Evolutionary conservation across 2,113 vertebrate genomes (phyloP).

Genomic region (Loxodonta africana): DNA sequence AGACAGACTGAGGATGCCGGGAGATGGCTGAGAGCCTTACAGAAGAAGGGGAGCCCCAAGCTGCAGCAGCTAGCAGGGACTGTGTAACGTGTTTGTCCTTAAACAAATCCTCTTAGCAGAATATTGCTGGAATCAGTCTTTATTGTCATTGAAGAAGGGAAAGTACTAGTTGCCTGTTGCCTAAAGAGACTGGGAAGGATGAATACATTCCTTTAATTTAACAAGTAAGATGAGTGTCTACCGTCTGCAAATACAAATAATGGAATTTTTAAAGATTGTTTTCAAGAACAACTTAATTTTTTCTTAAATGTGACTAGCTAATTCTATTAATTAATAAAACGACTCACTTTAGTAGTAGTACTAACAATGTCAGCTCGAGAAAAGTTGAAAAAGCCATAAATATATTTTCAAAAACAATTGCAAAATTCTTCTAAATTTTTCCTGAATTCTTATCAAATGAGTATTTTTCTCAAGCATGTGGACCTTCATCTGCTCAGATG

Average conservation of each 20-base stretch:
- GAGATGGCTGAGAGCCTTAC: neutral
- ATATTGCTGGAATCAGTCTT: neutral
- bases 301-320: neutral
- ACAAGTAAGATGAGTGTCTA: neutral
- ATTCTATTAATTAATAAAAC: neutral
- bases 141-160: neutral
- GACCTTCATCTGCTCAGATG: neutral
- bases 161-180: neutral
- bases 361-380: neutral
- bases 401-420: neutral
- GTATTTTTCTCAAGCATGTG: slow-evolving; percentile 1
- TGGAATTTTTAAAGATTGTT: neutral
- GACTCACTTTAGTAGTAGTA: neutral
- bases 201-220: neutral
- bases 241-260: neutral
- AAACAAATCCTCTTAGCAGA: neutral
- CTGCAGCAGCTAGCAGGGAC: neutral
- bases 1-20: neutral
- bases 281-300: slow-evolving; percentile 21
- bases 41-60: neutral
- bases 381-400: slow-evolving; percentile 1
- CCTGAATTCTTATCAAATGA: slow-evolving; percentile 29
- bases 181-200: neutral
- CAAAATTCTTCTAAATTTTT: slow-evolving; percentile 27
- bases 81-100: neutral